phyloP scores from a whole-genome alignment of 2,113 vertebrate genomes.

The Motacilla alba region DNA sequence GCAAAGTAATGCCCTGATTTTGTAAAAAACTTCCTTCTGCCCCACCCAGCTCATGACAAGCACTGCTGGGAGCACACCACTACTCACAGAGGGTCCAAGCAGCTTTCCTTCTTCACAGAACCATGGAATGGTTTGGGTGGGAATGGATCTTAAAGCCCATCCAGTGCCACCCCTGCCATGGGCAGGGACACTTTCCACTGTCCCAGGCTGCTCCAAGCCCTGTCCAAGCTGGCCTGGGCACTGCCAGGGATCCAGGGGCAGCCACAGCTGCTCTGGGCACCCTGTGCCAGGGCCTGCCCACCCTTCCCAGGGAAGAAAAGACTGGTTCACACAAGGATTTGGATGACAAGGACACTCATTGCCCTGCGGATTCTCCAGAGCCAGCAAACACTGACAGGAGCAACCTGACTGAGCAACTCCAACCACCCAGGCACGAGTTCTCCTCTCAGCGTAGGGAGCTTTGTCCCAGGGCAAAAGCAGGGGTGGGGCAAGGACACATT shows the following conservation, averaged over 20 bases:
- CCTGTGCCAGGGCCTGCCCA: background rate
- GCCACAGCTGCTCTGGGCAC: background rate
- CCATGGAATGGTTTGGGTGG: too few relatives aligned
- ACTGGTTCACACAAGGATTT: background rate
- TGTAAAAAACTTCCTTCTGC: background rate
- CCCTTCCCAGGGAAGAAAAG: background rate
- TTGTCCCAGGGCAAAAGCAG: background rate
- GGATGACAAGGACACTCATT: fast-evolving
- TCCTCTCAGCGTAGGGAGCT: background rate
- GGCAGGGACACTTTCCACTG: fast-evolving
- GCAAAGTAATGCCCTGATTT: background rate
- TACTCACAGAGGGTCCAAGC: fast-evolving
- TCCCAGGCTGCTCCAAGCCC: background rate
- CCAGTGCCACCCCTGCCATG: fast-evolving
- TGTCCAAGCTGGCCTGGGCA: fast-evolving
- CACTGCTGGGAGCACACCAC: background rate
- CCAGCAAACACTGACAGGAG: background rate
- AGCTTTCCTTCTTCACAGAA: background rate
- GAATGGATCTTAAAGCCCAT: background rate
- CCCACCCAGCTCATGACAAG: background rate
- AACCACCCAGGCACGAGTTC: background rate
- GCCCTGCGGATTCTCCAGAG: background rate
- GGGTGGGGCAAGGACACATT: background rate
- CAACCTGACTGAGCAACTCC: background rate
- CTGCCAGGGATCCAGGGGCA: background rate